These are phyloP conservation scores for Pocillopora damicornis DNA, from an alignment of 64 coral and sea anemone species.

Conservation along the genomic window DNA sequence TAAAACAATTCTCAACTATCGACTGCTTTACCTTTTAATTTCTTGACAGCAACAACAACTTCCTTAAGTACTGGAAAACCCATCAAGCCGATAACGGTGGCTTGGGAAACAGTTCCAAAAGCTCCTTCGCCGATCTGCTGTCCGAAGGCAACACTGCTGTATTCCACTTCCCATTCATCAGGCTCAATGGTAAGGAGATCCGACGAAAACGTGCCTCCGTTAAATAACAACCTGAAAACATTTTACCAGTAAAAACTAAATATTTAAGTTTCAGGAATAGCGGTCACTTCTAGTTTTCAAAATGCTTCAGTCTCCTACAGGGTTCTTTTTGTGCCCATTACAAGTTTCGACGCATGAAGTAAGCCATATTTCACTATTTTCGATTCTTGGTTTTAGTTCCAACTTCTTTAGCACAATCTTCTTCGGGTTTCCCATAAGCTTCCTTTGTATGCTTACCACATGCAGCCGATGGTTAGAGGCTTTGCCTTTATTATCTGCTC, in stretches of 20 bases:
- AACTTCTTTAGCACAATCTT: too few relatives aligned
- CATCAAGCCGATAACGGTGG: conserved; percentile 50
- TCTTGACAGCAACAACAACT: conserved; percentile 75
- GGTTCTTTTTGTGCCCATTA: too few relatives aligned
- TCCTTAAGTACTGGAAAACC: conserved; percentile 60
- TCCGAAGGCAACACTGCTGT: conserved; percentile 44
- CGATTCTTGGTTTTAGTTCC: too few relatives aligned
- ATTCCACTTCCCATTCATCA: conserved; percentile 78
- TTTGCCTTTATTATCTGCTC: background rate
- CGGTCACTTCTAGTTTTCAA: too few relatives aligned
- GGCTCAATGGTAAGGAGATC: conserved; percentile 42
- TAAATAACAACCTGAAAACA: conserved; percentile 6
- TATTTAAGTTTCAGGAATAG: too few relatives aligned
- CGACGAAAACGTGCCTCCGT: background rate
- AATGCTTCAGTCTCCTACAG: too few relatives aligned
- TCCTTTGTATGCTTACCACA: too few relatives aligned
- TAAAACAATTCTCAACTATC: background rate
- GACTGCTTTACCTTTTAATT: conserved; percentile 51
- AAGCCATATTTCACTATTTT: too few relatives aligned
- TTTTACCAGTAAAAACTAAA: too few relatives aligned
- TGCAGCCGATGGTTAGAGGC: too few relatives aligned
- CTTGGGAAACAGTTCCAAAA: conserved; percentile 80
- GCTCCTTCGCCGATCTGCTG: conserved; percentile 84
- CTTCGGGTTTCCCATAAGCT: too few relatives aligned
- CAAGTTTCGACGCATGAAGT: too few relatives aligned